Evolutionary conservation across 2,888 invertebrate genomes (phyloP).

Genomic region (Deilephila porcellus): DNA sequence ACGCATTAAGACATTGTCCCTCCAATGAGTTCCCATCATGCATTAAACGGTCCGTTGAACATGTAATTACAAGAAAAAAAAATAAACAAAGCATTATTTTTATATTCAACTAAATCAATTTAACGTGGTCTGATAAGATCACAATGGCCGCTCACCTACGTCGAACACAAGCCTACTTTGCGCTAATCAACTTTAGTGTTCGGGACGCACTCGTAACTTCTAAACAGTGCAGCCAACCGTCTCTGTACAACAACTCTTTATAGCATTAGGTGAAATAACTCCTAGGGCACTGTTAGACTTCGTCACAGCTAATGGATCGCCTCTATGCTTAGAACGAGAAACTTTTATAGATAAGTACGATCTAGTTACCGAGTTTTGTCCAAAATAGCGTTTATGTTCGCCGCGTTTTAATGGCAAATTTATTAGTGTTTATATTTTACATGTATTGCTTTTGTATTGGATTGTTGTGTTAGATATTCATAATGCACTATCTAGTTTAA

Average conservation of each 20-base stretch:
- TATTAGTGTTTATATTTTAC: conserved; percentile 32
- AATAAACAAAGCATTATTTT: conserved; percentile 52
- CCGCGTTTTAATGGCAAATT: conserved; percentile 25
- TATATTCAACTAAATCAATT: conserved; percentile 60
- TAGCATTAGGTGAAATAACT: conserved; percentile 78
- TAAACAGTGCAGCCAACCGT: conserved; percentile 62
- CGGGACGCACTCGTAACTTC: conserved; percentile 70
- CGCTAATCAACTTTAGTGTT: conserved; percentile 69
- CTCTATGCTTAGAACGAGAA: conserved; percentile 73
- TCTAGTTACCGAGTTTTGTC: conserved; percentile 69
- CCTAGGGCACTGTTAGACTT: conserved; percentile 74
- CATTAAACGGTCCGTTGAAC: conserved; percentile 43
- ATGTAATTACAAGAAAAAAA: conserved; percentile 51
- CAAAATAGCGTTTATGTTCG: conserved; percentile 70
- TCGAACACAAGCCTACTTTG: conserved; percentile 60
- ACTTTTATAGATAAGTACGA: conserved; percentile 80
- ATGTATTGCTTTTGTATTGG: conserved; percentile 29
- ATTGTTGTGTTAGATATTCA: conserved; percentile 17
- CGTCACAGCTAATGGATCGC: conserved; percentile 76
- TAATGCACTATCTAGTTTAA: neutral
- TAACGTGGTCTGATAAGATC: conserved; percentile 63
- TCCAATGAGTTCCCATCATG: conserved; percentile 33
- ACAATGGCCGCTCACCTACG: conserved; percentile 59
- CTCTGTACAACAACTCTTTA: conserved; percentile 75
- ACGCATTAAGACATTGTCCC: conserved; percentile 38